These are phyloP conservation scores for Atrina japonica DNA, from an alignment of 2,888 invertebrate species.

Conservation along the genomic window DNA sequence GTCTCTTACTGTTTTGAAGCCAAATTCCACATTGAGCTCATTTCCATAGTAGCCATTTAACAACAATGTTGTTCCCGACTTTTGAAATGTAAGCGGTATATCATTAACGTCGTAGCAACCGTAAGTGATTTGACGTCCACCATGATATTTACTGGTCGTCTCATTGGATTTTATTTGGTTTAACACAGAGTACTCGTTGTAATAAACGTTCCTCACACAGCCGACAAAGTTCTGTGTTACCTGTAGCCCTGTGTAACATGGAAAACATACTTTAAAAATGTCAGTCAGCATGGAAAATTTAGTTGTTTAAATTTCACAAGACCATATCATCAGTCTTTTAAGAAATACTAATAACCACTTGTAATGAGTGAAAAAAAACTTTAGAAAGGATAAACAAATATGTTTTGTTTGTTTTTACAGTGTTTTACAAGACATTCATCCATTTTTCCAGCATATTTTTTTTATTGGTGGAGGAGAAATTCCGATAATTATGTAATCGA, in stretches of 20 bases:
- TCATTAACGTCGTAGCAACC: constrained; percentile 68
- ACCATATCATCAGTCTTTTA: too few species aligned
- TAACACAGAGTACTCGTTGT: constrained; percentile 94
- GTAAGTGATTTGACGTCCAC: constrained; percentile 58
- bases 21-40: constrained; percentile 67
- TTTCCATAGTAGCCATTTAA: constrained; percentile 47
- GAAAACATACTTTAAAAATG: too few species aligned
- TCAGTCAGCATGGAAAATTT: too few species aligned
- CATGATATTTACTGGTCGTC: constrained; percentile 54
- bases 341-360: too few species aligned
- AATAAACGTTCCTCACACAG: constrained; percentile 94
- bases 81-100: constrained; percentile 72
- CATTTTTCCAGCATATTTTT: too few species aligned
- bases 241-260: constrained; percentile 83
- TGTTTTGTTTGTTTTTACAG: too few species aligned
- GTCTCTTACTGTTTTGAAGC: constrained; percentile 67
- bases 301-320: too few species aligned
- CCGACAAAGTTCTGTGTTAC: constrained; percentile 94
- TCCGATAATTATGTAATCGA: too few species aligned
- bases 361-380: too few species aligned
- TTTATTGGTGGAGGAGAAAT: too few species aligned
- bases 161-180: constrained; percentile 85
- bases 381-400: too few species aligned
- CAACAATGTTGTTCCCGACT: constrained; percentile 61
- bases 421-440: too few species aligned